Evolutionary conservation across 2,113 vertebrate genomes (phyloP), one percentile per base, ranked within the genome.

Genomic region (Aphelocoma coerulescens): DNA sequence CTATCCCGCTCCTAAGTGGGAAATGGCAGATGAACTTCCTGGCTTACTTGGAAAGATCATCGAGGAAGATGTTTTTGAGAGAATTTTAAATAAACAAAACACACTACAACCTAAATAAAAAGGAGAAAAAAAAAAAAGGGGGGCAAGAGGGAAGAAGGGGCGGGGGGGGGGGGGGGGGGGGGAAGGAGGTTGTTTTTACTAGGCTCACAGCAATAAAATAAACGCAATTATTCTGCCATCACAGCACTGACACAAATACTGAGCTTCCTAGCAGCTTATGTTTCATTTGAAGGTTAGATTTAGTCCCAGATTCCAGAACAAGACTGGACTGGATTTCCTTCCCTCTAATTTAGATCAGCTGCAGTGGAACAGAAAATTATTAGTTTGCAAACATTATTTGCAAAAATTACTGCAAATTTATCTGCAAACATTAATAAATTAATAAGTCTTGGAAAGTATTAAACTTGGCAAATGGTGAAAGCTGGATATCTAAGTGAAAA

Each of bases 81-180:
- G 10, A 79, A 51, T 9, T 33, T 69, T 65, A 79, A 72, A 49
- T 5, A 41, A 78, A 44, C 48, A 54, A 57, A 43, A 27, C 7
- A 51, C 16, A 58, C 11, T 26, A 48, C 12, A 37, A 20, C 39
- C 4, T 4, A 5, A 35, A 41, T 21, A 51, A 69, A 51, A 59
- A 28, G 13, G 4, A 55, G 16, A 4, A 4, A 15, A 8, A 20
- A 13, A 3, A 13, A 2, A 9, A 24, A 51, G 15, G 7, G 13
- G 10, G 28, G 8, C 15, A 13, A 2, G 6, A 17, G 33, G 33
- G 9, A 26, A 49, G 18, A 18, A 33, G 8, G 10, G 21, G 21
- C n/a, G n/a, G n/a, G n/a, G n/a, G n/a, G n/a, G n/a, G n/a, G n/a
- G n/a, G n/a, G n/a, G n/a, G n/a, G n/a, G 4, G 21, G 20, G 4